A percentile compares a stretch with the other conserved stretches of the same genome.
Conservation (phyloP, 1,140 invertebrate species). For the Radopholus similis region DNA sequence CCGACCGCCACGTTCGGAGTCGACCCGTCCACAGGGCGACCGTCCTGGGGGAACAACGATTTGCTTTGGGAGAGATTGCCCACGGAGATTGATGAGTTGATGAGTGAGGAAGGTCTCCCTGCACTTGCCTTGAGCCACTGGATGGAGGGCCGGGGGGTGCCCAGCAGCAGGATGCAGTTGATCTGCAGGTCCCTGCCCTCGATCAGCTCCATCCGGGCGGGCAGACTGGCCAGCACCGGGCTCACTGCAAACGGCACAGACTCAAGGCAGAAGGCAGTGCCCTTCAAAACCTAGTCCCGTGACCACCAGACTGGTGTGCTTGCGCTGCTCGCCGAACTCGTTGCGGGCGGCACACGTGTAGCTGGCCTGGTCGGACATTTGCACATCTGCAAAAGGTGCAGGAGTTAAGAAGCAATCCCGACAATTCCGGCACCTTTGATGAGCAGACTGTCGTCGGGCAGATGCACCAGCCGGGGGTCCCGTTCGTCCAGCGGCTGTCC, state of each 20-base stretch:
- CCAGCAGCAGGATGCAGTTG: slow-evolving; percentile 61
- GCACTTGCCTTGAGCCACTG: slow-evolving; percentile 62
- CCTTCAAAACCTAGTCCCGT: slow-evolving; percentile 61
- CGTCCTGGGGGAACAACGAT: neutral
- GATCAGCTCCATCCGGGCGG: slow-evolving; percentile 53
- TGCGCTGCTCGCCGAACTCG: slow-evolving; percentile 61
- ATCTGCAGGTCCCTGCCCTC: slow-evolving; percentile 54
- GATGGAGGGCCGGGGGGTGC: slow-evolving; percentile 62
- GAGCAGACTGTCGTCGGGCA: slow-evolving; percentile 47
- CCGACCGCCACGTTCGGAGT: neutral
- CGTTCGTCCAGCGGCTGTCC: slow-evolving; percentile 48
- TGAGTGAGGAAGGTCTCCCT: slow-evolving; percentile 43
- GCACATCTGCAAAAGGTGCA: slow-evolving; percentile 40
- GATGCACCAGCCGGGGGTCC: slow-evolving; percentile 40
- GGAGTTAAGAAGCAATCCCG: neutral
- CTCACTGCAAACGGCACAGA: slow-evolving; percentile 29
- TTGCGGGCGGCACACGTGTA: slow-evolving; percentile 63
- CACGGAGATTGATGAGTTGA: too few relatives aligned
- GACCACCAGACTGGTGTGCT: slow-evolving; percentile 61
- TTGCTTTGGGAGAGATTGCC: neutral
- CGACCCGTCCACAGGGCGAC: neutral
- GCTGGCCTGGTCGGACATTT: slow-evolving; percentile 43
- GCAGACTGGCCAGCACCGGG: slow-evolving; percentile 48
- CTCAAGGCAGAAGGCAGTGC: neutral
- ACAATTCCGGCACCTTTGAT: slow-evolving; percentile 28